These are phyloP conservation scores for Adrianichthys oophorus DNA, from an alignment of 2,797 vertebrate species.

Conservation along the genomic window DNA sequence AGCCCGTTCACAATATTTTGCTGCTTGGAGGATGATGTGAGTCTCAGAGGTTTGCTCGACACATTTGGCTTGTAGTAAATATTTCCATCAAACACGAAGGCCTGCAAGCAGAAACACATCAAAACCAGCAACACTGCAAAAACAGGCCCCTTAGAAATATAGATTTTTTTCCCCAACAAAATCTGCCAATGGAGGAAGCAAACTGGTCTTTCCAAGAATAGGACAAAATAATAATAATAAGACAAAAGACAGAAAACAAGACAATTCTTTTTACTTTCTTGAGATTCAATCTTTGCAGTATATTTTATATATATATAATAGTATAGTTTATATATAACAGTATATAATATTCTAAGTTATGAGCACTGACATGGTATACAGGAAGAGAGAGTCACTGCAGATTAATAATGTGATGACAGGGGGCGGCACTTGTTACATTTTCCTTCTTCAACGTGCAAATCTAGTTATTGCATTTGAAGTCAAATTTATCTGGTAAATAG, in stretches of 20 bases:
- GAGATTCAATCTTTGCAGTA: too few species aligned
- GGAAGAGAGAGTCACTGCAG: constrained; percentile 8
- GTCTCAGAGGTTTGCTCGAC: constrained; percentile 66
- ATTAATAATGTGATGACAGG: constrained; percentile 21
- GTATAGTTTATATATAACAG: too few species aligned
- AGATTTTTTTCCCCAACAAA: too few species aligned
- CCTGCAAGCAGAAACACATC: constrained; percentile 67
- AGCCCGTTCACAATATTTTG: constrained; percentile 78
- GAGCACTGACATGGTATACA: too few species aligned
- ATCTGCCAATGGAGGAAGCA: too few species aligned
- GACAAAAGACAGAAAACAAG: too few species aligned
- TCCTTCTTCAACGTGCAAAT: background rate
- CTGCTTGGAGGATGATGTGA: constrained; percentile 74
- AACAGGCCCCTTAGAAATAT: too few species aligned
- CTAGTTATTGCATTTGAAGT: constrained; percentile 7
- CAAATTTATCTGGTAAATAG: constrained; percentile 17
- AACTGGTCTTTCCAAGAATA: too few species aligned
- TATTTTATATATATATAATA: too few species aligned
- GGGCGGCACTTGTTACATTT: background rate
- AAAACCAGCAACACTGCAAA: constrained; percentile 35
- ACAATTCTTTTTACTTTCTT: too few species aligned
- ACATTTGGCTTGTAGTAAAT: constrained; percentile 82
- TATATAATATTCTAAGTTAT: too few species aligned
- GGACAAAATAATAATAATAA: too few species aligned
- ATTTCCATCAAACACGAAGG: constrained; percentile 80